phyloP scores from a whole-genome alignment of 2,888 invertebrate species.

The Cheilosia pagana region DNA sequence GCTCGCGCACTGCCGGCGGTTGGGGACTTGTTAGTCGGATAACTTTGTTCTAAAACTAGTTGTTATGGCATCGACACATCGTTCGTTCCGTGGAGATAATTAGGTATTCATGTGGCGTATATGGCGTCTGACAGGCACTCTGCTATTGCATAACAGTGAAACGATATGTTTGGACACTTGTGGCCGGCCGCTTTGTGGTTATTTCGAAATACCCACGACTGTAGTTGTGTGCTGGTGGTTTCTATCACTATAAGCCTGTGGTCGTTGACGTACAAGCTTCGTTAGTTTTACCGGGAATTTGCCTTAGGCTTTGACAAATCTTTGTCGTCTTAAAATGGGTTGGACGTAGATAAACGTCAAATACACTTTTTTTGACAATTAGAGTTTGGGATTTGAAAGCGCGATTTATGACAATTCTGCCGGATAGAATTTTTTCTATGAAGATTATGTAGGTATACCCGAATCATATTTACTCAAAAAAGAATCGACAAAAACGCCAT shows the following conservation, averaged over 20 bases:
- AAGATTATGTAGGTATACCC: too few relatives aligned
- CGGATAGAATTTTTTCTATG: too few relatives aligned
- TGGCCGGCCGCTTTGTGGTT: slow-evolving; percentile 12
- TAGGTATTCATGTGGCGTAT: slow-evolving; percentile 51
- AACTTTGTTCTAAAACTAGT: slow-evolving; percentile 39
- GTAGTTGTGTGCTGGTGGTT: not conserved
- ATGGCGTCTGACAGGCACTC: not conserved
- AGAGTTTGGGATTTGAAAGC: too few relatives aligned
- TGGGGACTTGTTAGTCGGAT: slow-evolving; percentile 29
- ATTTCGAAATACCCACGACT: slow-evolving; percentile 16
- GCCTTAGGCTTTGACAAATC: not conserved
- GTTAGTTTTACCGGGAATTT: not conserved
- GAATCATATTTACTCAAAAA: too few relatives aligned
- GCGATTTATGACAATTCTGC: too few relatives aligned
- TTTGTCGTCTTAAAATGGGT: too few relatives aligned
- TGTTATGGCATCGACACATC: slow-evolving; percentile 41
- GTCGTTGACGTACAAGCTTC: not conserved
- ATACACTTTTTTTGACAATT: too few relatives aligned
- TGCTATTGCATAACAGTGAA: slow-evolving; percentile 15
- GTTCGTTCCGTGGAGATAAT: slow-evolving; percentile 42
- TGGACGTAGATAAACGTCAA: too few relatives aligned
- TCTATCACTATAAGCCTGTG: not conserved
- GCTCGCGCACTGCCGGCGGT: slow-evolving; percentile 5
- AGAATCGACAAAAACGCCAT: too few relatives aligned
- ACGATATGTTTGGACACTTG: slow-evolving; percentile 27